Evolutionary conservation across 2,888 invertebrate genomes (phyloP).

Genomic region (Andricus quercusramuli): DNA sequence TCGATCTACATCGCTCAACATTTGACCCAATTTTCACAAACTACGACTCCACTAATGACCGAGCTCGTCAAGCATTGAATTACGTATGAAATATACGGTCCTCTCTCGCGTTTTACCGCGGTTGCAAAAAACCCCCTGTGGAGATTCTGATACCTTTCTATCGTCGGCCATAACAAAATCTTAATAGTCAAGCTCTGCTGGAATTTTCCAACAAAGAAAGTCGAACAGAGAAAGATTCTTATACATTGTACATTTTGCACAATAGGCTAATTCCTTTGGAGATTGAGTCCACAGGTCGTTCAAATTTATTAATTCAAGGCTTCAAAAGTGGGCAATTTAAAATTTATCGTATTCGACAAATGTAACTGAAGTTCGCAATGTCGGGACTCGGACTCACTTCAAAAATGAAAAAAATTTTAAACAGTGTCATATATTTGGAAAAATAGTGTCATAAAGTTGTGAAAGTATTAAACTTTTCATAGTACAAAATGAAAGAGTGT

Average conservation of each 20-base stretch:
- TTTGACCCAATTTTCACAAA: constrained; percentile 54
- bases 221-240: background rate
- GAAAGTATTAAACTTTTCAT: too few relatives aligned
- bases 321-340: too few relatives aligned
- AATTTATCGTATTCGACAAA: too few relatives aligned
- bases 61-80: constrained; percentile 51
- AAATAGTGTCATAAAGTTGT: too few relatives aligned
- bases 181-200: background rate
- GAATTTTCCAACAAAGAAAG: background rate
- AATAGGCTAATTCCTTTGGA: background rate
- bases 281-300: too few relatives aligned
- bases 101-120: constrained; percentile 12
- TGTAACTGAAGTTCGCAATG: too few relatives aligned
- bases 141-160: background rate
- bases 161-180: background rate
- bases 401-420: too few relatives aligned
- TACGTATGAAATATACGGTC: constrained; percentile 37
- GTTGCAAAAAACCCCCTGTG: background rate
- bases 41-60: constrained; percentile 57
- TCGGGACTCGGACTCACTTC: too few relatives aligned
- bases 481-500: too few relatives aligned
- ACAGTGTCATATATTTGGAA: too few relatives aligned
- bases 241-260: background rate
- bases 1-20: constrained; percentile 47
- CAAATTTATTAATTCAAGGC: too few relatives aligned